Conservation (phyloP, 2,797 vertebrate genomes). For the Mastacembelus armatus region DNA sequence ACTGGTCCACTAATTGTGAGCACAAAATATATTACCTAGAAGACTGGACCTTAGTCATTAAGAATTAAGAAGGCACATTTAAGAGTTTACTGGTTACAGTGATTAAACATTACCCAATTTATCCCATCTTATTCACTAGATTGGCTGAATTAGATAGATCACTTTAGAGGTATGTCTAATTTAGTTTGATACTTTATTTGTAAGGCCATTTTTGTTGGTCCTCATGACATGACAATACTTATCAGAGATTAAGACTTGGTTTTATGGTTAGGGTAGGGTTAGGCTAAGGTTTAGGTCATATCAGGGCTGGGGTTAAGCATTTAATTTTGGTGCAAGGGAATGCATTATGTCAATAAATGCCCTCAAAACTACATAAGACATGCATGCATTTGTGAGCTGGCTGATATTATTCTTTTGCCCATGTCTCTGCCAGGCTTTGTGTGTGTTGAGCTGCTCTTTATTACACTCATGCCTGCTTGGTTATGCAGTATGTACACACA, state of each 20-base stretch:
- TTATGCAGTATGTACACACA: neutral
- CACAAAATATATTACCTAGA: slow-evolving; percentile 21
- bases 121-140: slow-evolving; percentile 20
- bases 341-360: no score
- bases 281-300: no score
- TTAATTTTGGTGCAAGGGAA: no score
- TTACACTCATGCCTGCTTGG: slow-evolving; percentile 20
- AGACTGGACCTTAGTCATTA: slow-evolving; percentile 25
- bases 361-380: neutral
- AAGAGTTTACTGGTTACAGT: slow-evolving; percentile 36
- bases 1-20: slow-evolving; percentile 29
- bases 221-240: no score
- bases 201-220: no score
- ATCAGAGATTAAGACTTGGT: no score
- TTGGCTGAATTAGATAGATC: no score
- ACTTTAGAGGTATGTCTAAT: no score
- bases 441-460: slow-evolving; percentile 20
- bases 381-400: neutral
- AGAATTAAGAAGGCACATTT: slow-evolving; percentile 41
- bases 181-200: no score
- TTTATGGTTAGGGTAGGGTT: no score
- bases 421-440: slow-evolving; percentile 29
- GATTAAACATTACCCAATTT: slow-evolving; percentile 35
- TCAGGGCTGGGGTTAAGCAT: no score
- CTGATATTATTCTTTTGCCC: slow-evolving; percentile 23